These are phyloP conservation scores for Tridacna gigas DNA, from an alignment of 2,888 invertebrate genomes.

Conservation along the genomic window DNA sequence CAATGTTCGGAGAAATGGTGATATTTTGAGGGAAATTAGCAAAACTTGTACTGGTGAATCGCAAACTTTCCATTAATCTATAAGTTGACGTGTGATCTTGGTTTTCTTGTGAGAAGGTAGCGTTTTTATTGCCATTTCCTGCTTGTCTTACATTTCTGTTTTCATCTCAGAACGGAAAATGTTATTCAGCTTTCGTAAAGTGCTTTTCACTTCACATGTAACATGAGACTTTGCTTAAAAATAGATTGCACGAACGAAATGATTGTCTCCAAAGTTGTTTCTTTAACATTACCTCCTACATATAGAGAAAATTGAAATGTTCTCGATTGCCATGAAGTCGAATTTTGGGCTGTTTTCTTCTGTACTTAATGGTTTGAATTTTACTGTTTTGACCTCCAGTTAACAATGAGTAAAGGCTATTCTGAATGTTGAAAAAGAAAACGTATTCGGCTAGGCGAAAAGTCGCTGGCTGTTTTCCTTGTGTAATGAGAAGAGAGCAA, in stretches of 20 bases:
- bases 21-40: slow-evolving; percentile 58
- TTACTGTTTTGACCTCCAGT: too few species aligned
- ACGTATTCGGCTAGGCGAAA: too few species aligned
- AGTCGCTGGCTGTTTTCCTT: too few species aligned
- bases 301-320: too few species aligned
- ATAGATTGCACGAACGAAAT: background rate
- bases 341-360: too few species aligned
- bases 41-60: slow-evolving; percentile 29
- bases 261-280: too few species aligned
- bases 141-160: background rate
- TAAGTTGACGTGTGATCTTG: slow-evolving; percentile 17
- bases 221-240: background rate
- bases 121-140: slow-evolving; percentile 21
- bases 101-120: slow-evolving; percentile 13
- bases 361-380: too few species aligned
- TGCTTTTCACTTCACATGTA: slow-evolving; percentile 1
- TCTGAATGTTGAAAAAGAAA: too few species aligned
- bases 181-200: background rate
- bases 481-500: too few species aligned
- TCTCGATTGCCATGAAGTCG: too few species aligned
- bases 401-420: too few species aligned
- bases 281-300: too few species aligned
- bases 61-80: slow-evolving; percentile 28
- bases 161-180: background rate
- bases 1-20: slow-evolving; percentile 53